phyloP scores from a whole-genome alignment of 1,140 invertebrate species.

The Leptestheria dahalacensis region DNA sequence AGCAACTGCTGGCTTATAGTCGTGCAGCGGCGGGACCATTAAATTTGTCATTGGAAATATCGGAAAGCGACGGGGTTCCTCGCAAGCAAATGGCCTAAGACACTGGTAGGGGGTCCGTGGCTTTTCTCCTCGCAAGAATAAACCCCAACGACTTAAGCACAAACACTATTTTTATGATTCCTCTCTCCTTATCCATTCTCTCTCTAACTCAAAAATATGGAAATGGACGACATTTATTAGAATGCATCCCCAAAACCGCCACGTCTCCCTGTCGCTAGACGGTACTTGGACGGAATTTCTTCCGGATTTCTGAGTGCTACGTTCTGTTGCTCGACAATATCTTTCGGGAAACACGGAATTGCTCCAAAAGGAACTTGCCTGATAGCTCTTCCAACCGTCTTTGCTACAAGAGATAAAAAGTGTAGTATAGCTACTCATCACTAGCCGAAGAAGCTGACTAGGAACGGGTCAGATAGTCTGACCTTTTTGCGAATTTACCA shows the following conservation, averaged over 20 bases:
- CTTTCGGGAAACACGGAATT: too few species aligned
- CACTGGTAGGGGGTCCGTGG: background rate
- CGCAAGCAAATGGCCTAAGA: background rate
- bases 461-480: too few species aligned
- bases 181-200: background rate
- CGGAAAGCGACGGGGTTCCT: background rate
- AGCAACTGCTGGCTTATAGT: background rate
- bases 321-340: too few species aligned
- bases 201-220: background rate
- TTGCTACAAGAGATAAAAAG: too few species aligned
- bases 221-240: background rate
- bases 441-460: too few species aligned
- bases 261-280: background rate
- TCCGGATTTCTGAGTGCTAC: background rate
- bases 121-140: background rate
- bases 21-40: background rate
- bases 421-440: too few species aligned
- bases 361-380: too few species aligned
- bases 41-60: background rate
- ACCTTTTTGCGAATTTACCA: too few species aligned
- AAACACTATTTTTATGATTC: background rate
- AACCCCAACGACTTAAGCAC: background rate
- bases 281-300: background rate
- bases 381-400: too few species aligned
- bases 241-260: background rate